Conservation (phyloP, 2,797 vertebrate species). For the Lutjanus campechanus region DNA sequence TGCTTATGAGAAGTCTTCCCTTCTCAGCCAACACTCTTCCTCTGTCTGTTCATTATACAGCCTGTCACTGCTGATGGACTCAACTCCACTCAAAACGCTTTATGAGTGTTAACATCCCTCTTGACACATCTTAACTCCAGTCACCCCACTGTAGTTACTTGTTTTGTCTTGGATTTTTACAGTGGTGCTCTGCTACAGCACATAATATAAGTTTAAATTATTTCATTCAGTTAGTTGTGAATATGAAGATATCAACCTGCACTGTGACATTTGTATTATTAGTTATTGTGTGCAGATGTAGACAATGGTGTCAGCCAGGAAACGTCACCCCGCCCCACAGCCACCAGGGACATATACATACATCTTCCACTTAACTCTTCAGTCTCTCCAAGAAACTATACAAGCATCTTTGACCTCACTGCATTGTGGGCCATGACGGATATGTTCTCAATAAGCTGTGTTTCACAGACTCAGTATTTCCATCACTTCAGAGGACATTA, state of each 20-base stretch:
- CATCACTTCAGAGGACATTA: too few species aligned
- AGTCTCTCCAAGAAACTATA: background rate
- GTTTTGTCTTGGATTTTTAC: slow-evolving; percentile 7
- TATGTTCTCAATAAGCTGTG: background rate
- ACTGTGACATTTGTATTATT: slow-evolving; percentile 31
- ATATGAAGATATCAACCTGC: slow-evolving; percentile 14
- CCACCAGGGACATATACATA: slow-evolving; percentile 5
- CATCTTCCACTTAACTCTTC: slow-evolving; percentile 14
- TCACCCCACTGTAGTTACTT: slow-evolving; percentile 9
- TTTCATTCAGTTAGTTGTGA: background rate
- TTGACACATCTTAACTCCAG: slow-evolving; percentile 27
- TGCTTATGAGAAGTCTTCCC: slow-evolving; percentile 34
- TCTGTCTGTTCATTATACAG: slow-evolving; percentile 47
- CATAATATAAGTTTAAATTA: background rate
- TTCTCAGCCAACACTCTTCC: slow-evolving; percentile 24
- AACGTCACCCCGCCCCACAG: slow-evolving; percentile 3
- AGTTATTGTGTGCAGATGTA: slow-evolving; percentile 32
- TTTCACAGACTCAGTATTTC: background rate
- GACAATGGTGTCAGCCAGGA: slow-evolving; percentile 23
- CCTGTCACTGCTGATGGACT: slow-evolving; percentile 47
- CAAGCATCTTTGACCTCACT: slow-evolving; percentile 12
- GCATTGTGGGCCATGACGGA: background rate
- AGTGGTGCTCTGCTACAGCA: background rate
- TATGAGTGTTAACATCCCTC: slow-evolving; percentile 27
- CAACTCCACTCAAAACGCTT: slow-evolving; percentile 18